Base-by-base conservation (phyloP, 2,797 vertebrate species). In the Lutra lutra region DNA sequence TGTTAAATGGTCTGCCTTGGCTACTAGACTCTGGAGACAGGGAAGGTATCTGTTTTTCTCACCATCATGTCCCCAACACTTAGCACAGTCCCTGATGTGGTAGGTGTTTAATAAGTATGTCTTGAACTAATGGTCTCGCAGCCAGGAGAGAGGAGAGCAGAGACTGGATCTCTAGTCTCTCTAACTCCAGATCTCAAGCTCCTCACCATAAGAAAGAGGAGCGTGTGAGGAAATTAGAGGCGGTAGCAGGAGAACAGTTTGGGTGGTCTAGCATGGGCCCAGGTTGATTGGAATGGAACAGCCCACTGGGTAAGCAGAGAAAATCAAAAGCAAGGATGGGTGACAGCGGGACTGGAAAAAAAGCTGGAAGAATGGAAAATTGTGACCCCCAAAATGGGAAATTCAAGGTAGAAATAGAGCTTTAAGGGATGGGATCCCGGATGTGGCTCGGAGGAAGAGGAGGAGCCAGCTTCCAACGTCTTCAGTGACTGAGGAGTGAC, bases 151-250 rank as follows among this genome's bases (percentile, higher is more conserved):
- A 95, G 18, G 84, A 40, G 84, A 72, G 29, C 7, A 80, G 87
- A 95, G 51, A 38, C 70, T 88, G 11, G 35, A 95, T 87, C 56
- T 15, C 60, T 43, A 77, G 23, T 90, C 48, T 91, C 18, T 91
- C 40, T 94, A 82, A 92, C 46, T 89, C 25, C 64, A 94, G 40
- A 95, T 23, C 64, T 95, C 87, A 94, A 72, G 14, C 64, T 80
- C 32, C 73, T 84, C 73, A 86, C 32, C 46, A 6, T 72, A 58
- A 85, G 35, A 80, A 93, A 56, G 38, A 89, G 43, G n/a, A 77
- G 79, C 20, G 7, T 60, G 5, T 62, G 89, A 78, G 32, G 89
- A 56, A 60, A 62, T 75, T 79, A 90, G 58, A 75, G 38, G 8
- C 78, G 10, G 54, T 77, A 17, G 48, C 58, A 88, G 48, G 68